Evolutionary conservation across 2,888 invertebrate species (phyloP), one percentile per base, ranked within the genome.

Genomic region (Anoncus sp.): DNA sequence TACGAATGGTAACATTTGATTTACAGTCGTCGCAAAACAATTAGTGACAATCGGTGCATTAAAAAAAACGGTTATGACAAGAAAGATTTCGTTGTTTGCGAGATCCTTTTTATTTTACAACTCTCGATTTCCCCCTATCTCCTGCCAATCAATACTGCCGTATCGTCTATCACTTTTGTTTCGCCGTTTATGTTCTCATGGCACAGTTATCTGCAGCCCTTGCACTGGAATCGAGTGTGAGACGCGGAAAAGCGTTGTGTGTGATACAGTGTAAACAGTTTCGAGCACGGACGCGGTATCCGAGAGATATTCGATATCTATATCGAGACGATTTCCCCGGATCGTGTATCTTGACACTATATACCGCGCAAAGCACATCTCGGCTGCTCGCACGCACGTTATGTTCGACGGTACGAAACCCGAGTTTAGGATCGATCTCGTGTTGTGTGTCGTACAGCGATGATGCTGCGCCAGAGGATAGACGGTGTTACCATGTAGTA

Each of bases 361-460:
- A n/a, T n/a, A 31, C 24, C 18, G 10, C n/a, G 22, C 31, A 22
- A 65, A 73, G 49, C 69, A 51, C 73, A 74, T 71, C 66, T 67
- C 59, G 59, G 38, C 38, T 31, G 7, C 55, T 65, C 62, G 40
- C 69, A 62, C 71, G 53, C 43, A 59, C 31, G 35, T 16, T 57
- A 38, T 47, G 45, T 57, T 51, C 24, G 27, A 16, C 53, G 51
- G 20, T 38, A 67, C n/a, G 62, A 47, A 18, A 24, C 24, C 20
- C 24, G 38, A 65, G 49, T 38, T 60, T 71, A n/a, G 71, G 66
- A 76, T 76, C 83, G 77, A 63, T 51, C 63, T 77, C 60, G 87
- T 89, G 89, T 90, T 87, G 88, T 57, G 87, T 89, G 89, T 90
- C 87, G 88, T 53, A 85, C 62, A 60, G 65, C 51, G 43, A 47